These are phyloP conservation scores for Pristionchus mayeri DNA, from an alignment of 2,888 invertebrate genomes.

Conservation along the genomic window DNA sequence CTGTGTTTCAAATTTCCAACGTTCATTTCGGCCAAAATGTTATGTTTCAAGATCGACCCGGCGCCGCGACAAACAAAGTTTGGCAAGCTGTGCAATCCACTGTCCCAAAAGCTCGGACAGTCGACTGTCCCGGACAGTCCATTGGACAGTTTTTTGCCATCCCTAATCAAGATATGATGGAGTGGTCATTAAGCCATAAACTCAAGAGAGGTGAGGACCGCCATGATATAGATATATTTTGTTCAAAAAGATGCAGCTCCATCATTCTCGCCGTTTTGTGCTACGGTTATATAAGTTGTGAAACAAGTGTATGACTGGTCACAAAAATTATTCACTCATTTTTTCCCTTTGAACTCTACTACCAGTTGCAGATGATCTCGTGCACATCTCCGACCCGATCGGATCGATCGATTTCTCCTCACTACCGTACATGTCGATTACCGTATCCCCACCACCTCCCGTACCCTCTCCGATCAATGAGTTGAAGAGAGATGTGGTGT, in stretches of 20 bases:
- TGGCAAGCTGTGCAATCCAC: too few relatives aligned
- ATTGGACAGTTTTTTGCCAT: too few relatives aligned
- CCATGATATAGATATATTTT: too few relatives aligned
- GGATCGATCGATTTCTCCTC: constrained; percentile 60
- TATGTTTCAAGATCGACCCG: too few relatives aligned
- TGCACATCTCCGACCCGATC: constrained; percentile 69
- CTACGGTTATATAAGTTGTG: background rate
- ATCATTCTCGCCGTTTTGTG: background rate
- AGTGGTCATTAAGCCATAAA: constrained; percentile 82
- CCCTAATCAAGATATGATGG: too few relatives aligned
- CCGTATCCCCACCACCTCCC: constrained; percentile 40
- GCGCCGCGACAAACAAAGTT: too few relatives aligned
- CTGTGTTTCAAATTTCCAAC: too few relatives aligned
- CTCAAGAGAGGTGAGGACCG: constrained; percentile 73
- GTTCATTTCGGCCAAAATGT: too few relatives aligned
- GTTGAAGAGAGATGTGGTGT: constrained; percentile 50
- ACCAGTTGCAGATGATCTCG: constrained; percentile 53
- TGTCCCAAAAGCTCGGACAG: too few relatives aligned
- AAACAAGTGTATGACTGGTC: constrained; percentile 23
- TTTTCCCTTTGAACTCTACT: background rate
- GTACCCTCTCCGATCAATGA: constrained; percentile 58
- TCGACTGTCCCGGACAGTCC: too few relatives aligned
- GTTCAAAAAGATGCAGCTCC: too few relatives aligned
- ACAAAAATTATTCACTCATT: background rate
- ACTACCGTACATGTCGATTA: background rate